These are phyloP conservation scores for Aphodius sticticus DNA, from an alignment of 2,888 invertebrate species.

Conservation along the genomic window DNA sequence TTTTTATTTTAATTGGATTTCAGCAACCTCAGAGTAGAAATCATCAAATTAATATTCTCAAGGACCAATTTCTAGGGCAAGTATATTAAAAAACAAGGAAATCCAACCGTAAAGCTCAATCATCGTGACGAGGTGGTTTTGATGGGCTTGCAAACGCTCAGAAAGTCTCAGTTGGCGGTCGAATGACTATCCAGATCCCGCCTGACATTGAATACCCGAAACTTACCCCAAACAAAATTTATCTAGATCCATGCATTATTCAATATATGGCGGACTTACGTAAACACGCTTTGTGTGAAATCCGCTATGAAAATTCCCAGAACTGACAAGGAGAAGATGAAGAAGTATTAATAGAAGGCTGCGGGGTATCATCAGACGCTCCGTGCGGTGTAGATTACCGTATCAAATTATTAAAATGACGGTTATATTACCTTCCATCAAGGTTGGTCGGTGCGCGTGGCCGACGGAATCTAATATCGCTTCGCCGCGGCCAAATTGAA, in stretches of 20 bases:
- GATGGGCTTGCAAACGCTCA: constrained; percentile 40
- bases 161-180: constrained; percentile 36
- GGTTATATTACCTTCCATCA: constrained; percentile 4
- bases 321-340: background rate
- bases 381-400: constrained; percentile 8
- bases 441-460: background rate
- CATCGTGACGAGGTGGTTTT: background rate
- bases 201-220: constrained; percentile 24
- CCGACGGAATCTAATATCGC: background rate
- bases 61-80: background rate
- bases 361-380: constrained; percentile 24
- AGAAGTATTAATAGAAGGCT: constrained; percentile 26
- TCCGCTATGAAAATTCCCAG: background rate
- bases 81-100: constrained; percentile 39
- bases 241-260: constrained; percentile 41
- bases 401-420: constrained; percentile 4
- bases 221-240: constrained; percentile 33
- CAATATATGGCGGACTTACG: constrained; percentile 37
- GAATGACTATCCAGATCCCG: constrained; percentile 39
- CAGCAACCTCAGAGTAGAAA: too few species aligned
- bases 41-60: background rate
- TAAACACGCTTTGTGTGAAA: constrained; percentile 18
- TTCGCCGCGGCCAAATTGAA: constrained; percentile 50
- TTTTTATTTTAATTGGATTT: too few species aligned
- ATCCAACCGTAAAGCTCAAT: constrained; percentile 29